phyloP scores from a whole-genome alignment of 2,113 vertebrate species.

The Perca schrenkii region DNA sequence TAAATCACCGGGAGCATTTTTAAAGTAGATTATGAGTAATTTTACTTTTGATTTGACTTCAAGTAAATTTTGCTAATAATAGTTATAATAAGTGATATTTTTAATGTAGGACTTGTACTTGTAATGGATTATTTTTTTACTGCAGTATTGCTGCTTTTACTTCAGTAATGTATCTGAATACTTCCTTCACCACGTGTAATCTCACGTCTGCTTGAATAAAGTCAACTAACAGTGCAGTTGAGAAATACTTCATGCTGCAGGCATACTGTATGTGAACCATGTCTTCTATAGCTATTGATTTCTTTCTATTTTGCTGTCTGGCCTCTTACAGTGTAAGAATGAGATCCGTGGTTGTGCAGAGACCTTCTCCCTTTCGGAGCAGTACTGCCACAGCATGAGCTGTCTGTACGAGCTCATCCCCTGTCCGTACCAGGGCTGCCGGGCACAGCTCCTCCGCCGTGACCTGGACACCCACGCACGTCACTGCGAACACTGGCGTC shows the following conservation, averaged over 20 bases:
- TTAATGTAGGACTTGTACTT: neutral
- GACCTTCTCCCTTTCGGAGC: slow-evolving; percentile 83
- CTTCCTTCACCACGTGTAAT: neutral
- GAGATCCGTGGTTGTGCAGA: slow-evolving; percentile 84
- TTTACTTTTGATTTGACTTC: neutral
- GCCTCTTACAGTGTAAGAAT: slow-evolving; percentile 84
- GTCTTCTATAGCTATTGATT: neutral
- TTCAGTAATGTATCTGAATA: neutral
- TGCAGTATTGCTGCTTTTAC: too few species aligned
- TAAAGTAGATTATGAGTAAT: too few species aligned
- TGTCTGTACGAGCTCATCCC: slow-evolving; percentile 82
- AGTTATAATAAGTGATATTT: neutral
- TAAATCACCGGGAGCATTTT: too few species aligned
- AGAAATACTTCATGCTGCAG: neutral
- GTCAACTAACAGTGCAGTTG: neutral
- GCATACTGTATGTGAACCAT: neutral
- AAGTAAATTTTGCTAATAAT: neutral
- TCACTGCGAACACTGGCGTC: slow-evolving; percentile 81
- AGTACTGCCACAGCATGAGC: slow-evolving; percentile 83
- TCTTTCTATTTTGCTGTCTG: slow-evolving; percentile 11
- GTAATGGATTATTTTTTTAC: neutral
- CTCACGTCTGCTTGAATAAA: neutral
- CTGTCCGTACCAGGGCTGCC: slow-evolving; percentile 87
- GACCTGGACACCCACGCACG: slow-evolving; percentile 82
- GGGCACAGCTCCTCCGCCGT: slow-evolving; percentile 78